Evolutionary conservation across 2,888 invertebrate genomes (phyloP), one percentile per base, ranked within the genome.

Genomic region (Drosophila anceps): DNA sequence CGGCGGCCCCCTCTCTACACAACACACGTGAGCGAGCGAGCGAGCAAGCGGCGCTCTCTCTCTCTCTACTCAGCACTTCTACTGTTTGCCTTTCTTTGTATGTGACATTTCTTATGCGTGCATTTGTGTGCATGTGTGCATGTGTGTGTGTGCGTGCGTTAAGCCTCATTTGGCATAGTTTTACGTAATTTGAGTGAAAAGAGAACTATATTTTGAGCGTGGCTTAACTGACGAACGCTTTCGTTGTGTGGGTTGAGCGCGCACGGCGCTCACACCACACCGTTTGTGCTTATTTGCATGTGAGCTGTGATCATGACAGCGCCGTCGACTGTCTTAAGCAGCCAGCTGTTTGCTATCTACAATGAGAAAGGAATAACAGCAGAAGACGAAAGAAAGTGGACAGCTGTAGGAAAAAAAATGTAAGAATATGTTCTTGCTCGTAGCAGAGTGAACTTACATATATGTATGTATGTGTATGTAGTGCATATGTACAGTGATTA

Each of bases 121-220:
- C 1, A 37, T 55, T 54, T 58, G 50, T 31, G 10, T 46, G 4
- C 1, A 6, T n/a, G n/a, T n/a, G 44, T 39, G 8, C 13, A n/a
- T n/a, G 31, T 33, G 48, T 55, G 35, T 67, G 57, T 68, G 27
- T 46, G 66, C 66, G 53, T 64, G 54, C 55, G 76, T 69, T 84
- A 89, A 89, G 88, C 84, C 69, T 75, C 84, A 75, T 84, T 89
- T 89, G 88, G 90, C 84, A 89, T 84, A 89, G 71, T 73, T 84
- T 84, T 84, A 84, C 84, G 82, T 89, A 81, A 84, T 77, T 58
- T 41, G 57, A 73, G 69, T 66, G 70, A 41, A 24, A 62, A 73
- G 72, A 62, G 63, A 71, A 60, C 35, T 27, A 63, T 43, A 55
- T 39, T 65, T 66, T 76, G 68, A 81, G 71, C 57, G 67, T 33